Base-by-base conservation (phyloP, 1,140 invertebrate species). In the Leptopilina clavipes region DNA sequence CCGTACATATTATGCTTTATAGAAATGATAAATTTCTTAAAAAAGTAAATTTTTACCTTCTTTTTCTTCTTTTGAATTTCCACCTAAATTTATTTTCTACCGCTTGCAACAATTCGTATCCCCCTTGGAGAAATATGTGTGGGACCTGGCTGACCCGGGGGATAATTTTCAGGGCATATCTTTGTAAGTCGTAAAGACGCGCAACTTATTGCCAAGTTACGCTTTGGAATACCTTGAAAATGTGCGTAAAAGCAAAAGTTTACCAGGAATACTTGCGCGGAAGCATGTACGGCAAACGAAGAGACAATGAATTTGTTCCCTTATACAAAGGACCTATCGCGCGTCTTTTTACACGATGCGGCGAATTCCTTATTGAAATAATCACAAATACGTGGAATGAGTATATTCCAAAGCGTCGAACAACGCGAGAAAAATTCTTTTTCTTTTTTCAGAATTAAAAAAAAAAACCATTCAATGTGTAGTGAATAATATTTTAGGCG, bases 281-380 rank as follows among this genome's bases (percentile, higher is more conserved):
- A 11, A 25, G 19, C 22, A 25, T 59, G 11, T 11, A 1, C 11
- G 19, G 22, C 9, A 2, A 0, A 0, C 10, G n/a, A 25, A 59
- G 56, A 17, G 22, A 31, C 56, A 59, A 59, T 59, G 56, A 59
- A 59, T 59, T n/a, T n/a, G n/a, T 25, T 59, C 18, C 56, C 22
- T 11, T 59, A 25, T 59, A 59, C 56, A 59, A 59, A 59, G 56
- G 56, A 59, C 56, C 56, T 19, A 59, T 59, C 56, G 56, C 56
- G 19, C 56, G 11, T 59, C 19, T 59, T 19, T 59, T 25, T 59
- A 31, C 56, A 59, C 22, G 56, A 19, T 59, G 25, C 56, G 12
- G 56, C 3, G 22, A 59, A 59, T 59, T 59, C 56, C 56, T 31
- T 12, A 25, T 25, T 59, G 56, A 59, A 59, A 59, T 59, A 59